phyloP scores from a whole-genome alignment of 2,888 invertebrate genomes.

The Toxonevra muliebris region DNA sequence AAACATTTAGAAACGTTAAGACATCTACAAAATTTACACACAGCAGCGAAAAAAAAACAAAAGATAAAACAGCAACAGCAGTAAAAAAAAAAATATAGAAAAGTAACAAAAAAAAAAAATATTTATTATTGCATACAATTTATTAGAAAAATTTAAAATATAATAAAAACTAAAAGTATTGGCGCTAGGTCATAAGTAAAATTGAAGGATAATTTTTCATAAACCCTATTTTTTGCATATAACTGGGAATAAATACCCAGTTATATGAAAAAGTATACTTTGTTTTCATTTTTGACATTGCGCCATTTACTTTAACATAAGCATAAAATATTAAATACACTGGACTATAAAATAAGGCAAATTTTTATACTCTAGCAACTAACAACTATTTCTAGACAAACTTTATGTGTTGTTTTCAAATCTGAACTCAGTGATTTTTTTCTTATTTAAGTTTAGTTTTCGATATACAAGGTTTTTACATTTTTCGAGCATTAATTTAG shows the following conservation, averaged over 20 bases:
- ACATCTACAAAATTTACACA: conserved; percentile 33
- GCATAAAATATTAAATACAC: conserved; percentile 1
- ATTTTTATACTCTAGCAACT: conserved; percentile 1
- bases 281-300: background rate
- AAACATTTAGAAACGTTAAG: conserved; percentile 26
- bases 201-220: conserved; percentile 11
- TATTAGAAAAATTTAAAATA: conserved; percentile 13
- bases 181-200: background rate
- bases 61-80: conserved; percentile 34
- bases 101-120: conserved; percentile 10
- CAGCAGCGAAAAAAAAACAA: background rate
- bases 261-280: background rate
- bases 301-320: background rate
- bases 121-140: conserved; percentile 16
- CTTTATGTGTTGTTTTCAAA: no score
- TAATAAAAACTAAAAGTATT: conserved; percentile 22
- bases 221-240: background rate
- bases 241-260: background rate
- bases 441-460: no score
- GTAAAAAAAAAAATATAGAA: conserved; percentile 15
- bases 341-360: background rate
- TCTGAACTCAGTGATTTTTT: no score
- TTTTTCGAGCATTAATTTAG: no score
- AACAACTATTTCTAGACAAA: no score
- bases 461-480: no score